These are phyloP conservation scores for Phragmatobia fuliginosa DNA, from an alignment of 2,888 invertebrate species.

Conservation along the genomic window DNA sequence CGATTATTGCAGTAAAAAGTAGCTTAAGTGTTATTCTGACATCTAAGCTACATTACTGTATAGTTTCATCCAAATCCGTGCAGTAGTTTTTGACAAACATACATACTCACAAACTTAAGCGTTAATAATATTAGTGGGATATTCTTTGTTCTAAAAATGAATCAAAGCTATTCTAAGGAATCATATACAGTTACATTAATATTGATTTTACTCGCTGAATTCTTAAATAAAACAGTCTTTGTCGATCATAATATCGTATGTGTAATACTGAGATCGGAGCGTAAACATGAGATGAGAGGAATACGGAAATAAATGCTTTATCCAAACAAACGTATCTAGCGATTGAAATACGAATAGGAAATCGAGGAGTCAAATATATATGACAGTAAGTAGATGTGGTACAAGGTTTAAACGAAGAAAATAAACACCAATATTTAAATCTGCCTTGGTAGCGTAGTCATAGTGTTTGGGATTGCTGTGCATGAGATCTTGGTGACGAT, in stretches of 20 bases:
- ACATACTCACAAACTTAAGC: too few relatives aligned
- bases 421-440: too few relatives aligned
- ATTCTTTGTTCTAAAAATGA: too few relatives aligned
- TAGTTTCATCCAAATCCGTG: too few relatives aligned
- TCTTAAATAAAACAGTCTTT: constrained; percentile 3
- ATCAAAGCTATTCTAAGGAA: not conserved
- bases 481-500: too few relatives aligned
- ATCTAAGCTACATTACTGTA: too few relatives aligned
- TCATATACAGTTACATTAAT: not conserved
- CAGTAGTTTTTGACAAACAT: too few relatives aligned
- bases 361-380: not conserved
- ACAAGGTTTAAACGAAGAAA: not conserved
- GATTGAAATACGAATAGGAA: not conserved
- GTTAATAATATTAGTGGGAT: too few relatives aligned
- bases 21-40: too few relatives aligned
- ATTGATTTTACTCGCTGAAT: not conserved
- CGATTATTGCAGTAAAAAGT: too few relatives aligned
- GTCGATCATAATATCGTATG: not conserved
- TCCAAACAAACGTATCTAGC: not conserved
- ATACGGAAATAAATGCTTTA: not conserved
- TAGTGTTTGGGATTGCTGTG: too few relatives aligned
- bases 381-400: not conserved
- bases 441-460: too few relatives aligned
- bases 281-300: constrained; percentile 3
- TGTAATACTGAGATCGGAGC: not conserved